Evolutionary conservation across 1,140 invertebrate species (phyloP).

Genomic region (Antheraea pernyi): DNA sequence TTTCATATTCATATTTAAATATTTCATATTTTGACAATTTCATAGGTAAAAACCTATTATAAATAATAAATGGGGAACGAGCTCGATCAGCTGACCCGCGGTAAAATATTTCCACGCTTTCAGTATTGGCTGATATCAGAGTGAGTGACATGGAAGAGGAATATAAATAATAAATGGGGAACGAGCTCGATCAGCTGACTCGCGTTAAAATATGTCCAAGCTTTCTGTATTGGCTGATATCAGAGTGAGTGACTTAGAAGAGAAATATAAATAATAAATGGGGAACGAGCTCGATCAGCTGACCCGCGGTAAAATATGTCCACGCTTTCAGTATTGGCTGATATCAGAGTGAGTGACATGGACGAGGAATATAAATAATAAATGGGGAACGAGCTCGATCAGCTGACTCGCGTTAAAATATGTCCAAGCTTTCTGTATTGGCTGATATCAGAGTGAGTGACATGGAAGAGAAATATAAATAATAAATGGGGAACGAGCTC

Average conservation of each 20-base stretch:
- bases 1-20: too few relatives aligned
- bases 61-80: too few relatives aligned
- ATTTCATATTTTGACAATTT: too few relatives aligned
- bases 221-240: neutral
- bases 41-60: too few relatives aligned
- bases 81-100: slow-evolving; percentile 39
- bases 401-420: slow-evolving; percentile 36
- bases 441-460: neutral
- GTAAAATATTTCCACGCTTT: too few relatives aligned
- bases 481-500: neutral
- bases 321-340: too few relatives aligned
- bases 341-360: neutral
- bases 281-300: slow-evolving; percentile 42
- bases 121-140: neutral
- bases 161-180: too few relatives aligned
- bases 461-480: too few relatives aligned
- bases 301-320: slow-evolving; percentile 28
- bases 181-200: slow-evolving; percentile 44
- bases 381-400: slow-evolving; percentile 26
- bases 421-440: too few relatives aligned
- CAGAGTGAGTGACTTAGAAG: neutral
- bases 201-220: slow-evolving; percentile 20
- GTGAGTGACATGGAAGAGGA: neutral
- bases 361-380: too few relatives aligned
- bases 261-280: too few relatives aligned